Percentiles rank a stretch among this genome's conserved stretches.
Conservation (phyloP, 2,797 vertebrate species). For the Chelon labrosus region DNA sequence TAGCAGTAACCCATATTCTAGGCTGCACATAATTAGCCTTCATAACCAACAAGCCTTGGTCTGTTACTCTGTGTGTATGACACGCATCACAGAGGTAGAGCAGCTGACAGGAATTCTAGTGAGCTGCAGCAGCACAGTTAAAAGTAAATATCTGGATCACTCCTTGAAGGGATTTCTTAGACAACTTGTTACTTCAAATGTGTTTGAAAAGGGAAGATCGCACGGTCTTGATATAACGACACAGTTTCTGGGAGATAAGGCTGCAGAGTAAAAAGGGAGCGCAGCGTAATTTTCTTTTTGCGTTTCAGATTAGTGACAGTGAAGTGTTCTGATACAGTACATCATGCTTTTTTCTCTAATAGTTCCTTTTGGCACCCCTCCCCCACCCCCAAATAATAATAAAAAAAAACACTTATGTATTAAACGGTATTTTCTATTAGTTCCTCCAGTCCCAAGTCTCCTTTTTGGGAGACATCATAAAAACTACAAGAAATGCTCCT, state of each 20-base stretch:
- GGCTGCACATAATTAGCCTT: slow-evolving; percentile 60
- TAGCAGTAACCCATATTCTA: slow-evolving; percentile 47
- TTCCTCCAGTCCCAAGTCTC: slow-evolving; percentile 10
- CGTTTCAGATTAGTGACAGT: slow-evolving; percentile 44
- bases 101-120: slow-evolving; percentile 39
- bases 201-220: slow-evolving; percentile 48
- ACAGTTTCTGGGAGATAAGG: slow-evolving; percentile 53
- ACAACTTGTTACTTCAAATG: slow-evolving; percentile 52
- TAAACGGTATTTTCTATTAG: slow-evolving; percentile 35
- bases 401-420: slow-evolving; percentile 7
- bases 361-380: slow-evolving; percentile 1
- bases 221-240: slow-evolving; percentile 54
- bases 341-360: slow-evolving; percentile 1
- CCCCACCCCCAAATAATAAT: too few species aligned
- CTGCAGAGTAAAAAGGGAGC: slow-evolving; percentile 15
- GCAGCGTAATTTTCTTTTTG: slow-evolving; percentile 33
- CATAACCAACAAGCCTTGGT: slow-evolving; percentile 50
- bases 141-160: slow-evolving; percentile 59
- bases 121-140: slow-evolving; percentile 35
- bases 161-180: slow-evolving; percentile 53
- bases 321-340: slow-evolving; percentile 20
- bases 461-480: slow-evolving; percentile 18
- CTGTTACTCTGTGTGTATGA: slow-evolving; percentile 47
- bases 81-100: slow-evolving; percentile 40
- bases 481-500: slow-evolving; percentile 25